phyloP scores from a whole-genome alignment of 1,140 invertebrate genomes.

The Ctenoplectra terminalis region DNA sequence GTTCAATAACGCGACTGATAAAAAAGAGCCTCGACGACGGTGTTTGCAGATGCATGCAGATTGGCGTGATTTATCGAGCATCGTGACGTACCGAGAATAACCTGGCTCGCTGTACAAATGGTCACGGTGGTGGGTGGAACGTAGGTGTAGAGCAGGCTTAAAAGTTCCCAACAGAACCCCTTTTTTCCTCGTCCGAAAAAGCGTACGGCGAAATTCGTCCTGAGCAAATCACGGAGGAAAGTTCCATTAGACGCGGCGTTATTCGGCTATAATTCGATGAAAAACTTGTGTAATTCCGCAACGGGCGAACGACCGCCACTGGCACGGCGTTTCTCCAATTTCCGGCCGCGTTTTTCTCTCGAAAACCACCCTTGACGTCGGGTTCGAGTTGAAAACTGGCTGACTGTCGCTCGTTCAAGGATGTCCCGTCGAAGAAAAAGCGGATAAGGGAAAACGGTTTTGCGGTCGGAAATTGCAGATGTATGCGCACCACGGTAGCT shows the following conservation, averaged over 20 bases:
- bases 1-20: slow-evolving; percentile 24
- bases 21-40: slow-evolving; percentile 29
- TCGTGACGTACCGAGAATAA: slow-evolving; percentile 2
- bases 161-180: neutral
- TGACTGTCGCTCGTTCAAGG: neutral
- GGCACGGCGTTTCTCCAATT: neutral
- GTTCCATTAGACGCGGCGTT: neutral
- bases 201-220: neutral
- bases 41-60: slow-evolving; percentile 65
- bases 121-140: neutral
- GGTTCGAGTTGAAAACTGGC: neutral
- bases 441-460: neutral
- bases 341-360: neutral
- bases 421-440: neutral
- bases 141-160: neutral
- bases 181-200: slow-evolving; percentile 37
- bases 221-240: neutral
- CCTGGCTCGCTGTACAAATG: neutral
- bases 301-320: neutral
- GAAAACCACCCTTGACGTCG: slow-evolving; percentile 8
- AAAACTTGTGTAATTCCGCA: slow-evolving; percentile 10
- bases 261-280: neutral
- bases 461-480: slow-evolving; percentile 12
- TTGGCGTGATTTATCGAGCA: slow-evolving; percentile 28
- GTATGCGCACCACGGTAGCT: neutral